Evolutionary conservation across 2,797 vertebrate species (phyloP).

Genomic region (Microctenopoma lineatum): DNA sequence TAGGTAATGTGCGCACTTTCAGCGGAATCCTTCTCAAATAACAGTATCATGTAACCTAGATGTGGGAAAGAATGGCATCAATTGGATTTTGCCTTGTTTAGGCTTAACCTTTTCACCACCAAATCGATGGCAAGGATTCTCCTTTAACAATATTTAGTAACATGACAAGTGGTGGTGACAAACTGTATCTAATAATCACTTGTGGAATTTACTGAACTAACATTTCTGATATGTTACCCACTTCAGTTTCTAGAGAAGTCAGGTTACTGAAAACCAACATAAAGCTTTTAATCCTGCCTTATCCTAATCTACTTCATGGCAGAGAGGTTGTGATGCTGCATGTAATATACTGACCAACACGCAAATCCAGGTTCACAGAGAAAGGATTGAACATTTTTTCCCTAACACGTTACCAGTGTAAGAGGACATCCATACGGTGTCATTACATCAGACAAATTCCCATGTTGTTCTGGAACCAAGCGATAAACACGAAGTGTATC

Average conservation of each 20-base stretch:
- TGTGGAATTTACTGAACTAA: background rate
- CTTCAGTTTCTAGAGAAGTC: background rate
- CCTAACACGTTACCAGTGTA: conserved; percentile 24
- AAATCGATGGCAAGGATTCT: background rate
- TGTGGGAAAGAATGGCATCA: background rate
- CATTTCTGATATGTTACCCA: background rate
- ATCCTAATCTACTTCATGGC: conserved; percentile 18
- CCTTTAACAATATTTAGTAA: background rate
- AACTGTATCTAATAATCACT: background rate
- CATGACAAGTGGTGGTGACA: background rate
- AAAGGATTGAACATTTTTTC: conserved; percentile 9
- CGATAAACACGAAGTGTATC: conserved; percentile 31
- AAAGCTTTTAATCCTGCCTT: conserved; percentile 19
- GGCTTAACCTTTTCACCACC: background rate
- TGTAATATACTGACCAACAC: background rate
- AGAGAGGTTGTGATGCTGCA: background rate
- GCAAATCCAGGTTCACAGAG: conserved; percentile 22
- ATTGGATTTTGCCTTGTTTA: background rate
- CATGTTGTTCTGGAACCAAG: conserved; percentile 29
- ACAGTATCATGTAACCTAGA: background rate
- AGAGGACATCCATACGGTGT: conserved; percentile 26
- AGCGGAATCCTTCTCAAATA: background rate
- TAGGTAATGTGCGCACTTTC: no score
- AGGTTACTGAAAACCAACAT: background rate
- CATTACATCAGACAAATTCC: conserved; percentile 39